Conservation (phyloP, 2,113 vertebrate species). For the Rhea pennata region DNA sequence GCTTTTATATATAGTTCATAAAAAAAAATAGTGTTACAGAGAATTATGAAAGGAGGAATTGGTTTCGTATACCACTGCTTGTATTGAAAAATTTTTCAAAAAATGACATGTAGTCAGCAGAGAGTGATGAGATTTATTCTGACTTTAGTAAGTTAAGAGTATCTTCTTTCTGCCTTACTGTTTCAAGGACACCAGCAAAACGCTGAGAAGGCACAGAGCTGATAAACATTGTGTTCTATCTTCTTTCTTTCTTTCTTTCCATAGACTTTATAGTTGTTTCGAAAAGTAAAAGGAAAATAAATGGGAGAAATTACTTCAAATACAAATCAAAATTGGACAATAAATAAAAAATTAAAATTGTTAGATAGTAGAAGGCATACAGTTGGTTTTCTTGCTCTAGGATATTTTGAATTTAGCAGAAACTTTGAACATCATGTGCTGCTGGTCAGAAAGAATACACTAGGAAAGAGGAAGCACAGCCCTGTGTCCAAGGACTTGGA, state of each 20-base stretch:
- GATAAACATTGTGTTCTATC: neutral
- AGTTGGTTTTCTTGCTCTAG: neutral
- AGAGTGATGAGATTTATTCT: neutral
- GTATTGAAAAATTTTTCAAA: neutral
- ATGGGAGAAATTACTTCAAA: neutral
- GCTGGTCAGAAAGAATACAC: neutral
- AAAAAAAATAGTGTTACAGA: neutral
- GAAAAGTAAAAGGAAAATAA: neutral
- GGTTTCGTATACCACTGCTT: constrained; percentile 4
- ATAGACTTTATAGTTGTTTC: neutral
- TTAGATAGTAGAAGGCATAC: neutral
- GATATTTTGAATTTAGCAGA: neutral
- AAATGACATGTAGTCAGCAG: neutral
- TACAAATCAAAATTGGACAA: neutral
- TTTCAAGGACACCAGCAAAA: neutral
- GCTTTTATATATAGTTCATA: neutral
- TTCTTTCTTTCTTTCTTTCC: neutral
- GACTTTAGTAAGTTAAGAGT: neutral
- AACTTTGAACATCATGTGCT: neutral
- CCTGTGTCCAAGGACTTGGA: neutral
- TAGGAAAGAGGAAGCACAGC: neutral
- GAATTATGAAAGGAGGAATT: constrained; percentile 14
- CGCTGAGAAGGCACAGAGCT: neutral
- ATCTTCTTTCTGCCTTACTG: neutral
- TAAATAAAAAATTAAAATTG: neutral